These are phyloP conservation scores for Oryzias sinensis DNA, from an alignment of 2,797 vertebrate genomes.

Conservation along the genomic window DNA sequence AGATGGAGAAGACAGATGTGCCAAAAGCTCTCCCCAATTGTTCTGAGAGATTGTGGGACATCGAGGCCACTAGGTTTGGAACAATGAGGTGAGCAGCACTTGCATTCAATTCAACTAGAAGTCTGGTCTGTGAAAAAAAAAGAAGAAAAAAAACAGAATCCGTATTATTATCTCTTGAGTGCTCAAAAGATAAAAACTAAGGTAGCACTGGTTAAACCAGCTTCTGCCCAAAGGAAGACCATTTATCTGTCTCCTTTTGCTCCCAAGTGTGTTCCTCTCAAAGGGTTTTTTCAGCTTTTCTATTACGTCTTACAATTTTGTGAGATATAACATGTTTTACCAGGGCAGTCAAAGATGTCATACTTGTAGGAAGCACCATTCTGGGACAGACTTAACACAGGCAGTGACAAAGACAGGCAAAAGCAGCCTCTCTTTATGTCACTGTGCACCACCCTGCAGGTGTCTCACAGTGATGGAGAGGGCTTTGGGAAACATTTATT, in stretches of 20 bases:
- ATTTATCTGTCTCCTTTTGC: constrained; percentile 50
- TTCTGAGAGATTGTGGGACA: too few species aligned
- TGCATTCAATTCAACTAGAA: too few species aligned
- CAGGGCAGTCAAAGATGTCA: constrained; percentile 41
- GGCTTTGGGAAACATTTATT: constrained; percentile 77
- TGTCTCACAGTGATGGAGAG: constrained; percentile 73
- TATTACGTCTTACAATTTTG: constrained; percentile 51
- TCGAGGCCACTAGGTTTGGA: too few species aligned
- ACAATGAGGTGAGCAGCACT: too few species aligned
- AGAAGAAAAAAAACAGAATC: too few species aligned
- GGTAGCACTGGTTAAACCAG: constrained; percentile 23
- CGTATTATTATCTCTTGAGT: too few species aligned
- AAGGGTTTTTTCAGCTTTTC: constrained; percentile 43
- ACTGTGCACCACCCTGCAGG: constrained; percentile 52
- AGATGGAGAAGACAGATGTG: too few species aligned
- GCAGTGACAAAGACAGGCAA: constrained; percentile 38
- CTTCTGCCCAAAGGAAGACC: constrained; percentile 32
- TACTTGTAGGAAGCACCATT: constrained; percentile 21
- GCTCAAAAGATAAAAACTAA: background rate
- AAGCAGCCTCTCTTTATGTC: constrained; percentile 50
- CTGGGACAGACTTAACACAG: constrained; percentile 36
- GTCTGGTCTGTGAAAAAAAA: too few species aligned
- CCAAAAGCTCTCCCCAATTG: too few species aligned
- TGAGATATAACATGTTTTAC: constrained; percentile 51
- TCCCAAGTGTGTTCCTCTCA: constrained; percentile 34